phyloP scores from a whole-genome alignment of 1,140 invertebrate species.

The Caenorhabditis inopinata region DNA sequence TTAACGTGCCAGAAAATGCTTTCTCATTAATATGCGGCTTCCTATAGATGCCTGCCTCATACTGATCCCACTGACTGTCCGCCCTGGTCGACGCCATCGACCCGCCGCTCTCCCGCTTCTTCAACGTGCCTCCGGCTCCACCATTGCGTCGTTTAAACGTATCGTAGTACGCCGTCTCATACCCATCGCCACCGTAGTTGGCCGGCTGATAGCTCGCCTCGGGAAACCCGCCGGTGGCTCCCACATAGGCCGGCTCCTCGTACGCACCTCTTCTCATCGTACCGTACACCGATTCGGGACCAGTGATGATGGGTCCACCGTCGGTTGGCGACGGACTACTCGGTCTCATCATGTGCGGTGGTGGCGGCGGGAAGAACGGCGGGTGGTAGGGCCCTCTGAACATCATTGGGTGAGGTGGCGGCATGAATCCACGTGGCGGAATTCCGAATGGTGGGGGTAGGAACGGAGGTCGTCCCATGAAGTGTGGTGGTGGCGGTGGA shows the following conservation, averaged over 20 bases:
- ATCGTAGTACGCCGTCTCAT: conserved; percentile 63
- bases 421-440: conserved; percentile 42
- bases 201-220: conserved; percentile 60
- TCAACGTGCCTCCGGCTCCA: conserved; percentile 34
- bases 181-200: conserved; percentile 59
- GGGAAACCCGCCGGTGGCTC: conserved; percentile 48
- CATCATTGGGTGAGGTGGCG: conserved; percentile 51
- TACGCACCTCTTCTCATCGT: conserved; percentile 58
- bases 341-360: conserved; percentile 35
- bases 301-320: conserved; percentile 61
- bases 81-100: background rate
- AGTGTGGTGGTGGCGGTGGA: conserved; percentile 37
- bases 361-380: conserved; percentile 50
- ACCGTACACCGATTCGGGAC: conserved; percentile 60
- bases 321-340: conserved; percentile 52
- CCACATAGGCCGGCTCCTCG: conserved; percentile 64
- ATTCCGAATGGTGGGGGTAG: conserved; percentile 20
- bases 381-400: conserved; percentile 31
- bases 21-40: conserved; percentile 60
- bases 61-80: conserved; percentile 56
- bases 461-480: conserved; percentile 23
- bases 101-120: conserved; percentile 37
- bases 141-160: conserved; percentile 57
- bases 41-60: conserved; percentile 61
- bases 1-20: conserved; percentile 52